Evolutionary conservation across 2,113 vertebrate species (phyloP).

Genomic region (Misgurnus anguillicaudatus): DNA sequence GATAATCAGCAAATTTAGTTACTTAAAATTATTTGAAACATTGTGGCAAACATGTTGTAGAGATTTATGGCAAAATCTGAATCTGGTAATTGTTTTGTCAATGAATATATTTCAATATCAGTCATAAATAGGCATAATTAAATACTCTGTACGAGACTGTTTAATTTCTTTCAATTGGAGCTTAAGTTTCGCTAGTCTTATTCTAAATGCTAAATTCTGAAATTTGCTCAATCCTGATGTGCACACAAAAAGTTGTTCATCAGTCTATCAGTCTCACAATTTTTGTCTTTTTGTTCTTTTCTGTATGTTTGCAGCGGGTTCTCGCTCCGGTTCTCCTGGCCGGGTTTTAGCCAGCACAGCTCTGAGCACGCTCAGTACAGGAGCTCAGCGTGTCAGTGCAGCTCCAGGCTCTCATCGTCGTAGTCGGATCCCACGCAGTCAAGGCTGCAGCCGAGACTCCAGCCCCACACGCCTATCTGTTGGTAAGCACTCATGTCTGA

Average conservation of each 20-base stretch:
- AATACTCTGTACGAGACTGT: too few species aligned
- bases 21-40: too few species aligned
- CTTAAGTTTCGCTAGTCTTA: too few species aligned
- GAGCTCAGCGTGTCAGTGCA: constrained; percentile 85
- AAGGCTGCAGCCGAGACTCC: constrained; percentile 95
- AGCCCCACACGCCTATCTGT: constrained; percentile 93
- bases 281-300: constrained; percentile 11
- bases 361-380: constrained; percentile 88
- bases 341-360: constrained; percentile 90
- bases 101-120: too few species aligned
- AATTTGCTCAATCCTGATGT: not conserved
- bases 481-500: constrained; percentile 76
- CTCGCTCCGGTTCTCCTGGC: constrained; percentile 94
- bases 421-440: constrained; percentile 95
- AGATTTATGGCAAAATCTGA: too few species aligned
- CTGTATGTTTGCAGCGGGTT: constrained; percentile 82
- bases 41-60: too few species aligned
- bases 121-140: too few species aligned
- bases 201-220: not conserved
- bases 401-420: constrained; percentile 81
- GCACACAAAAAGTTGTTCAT: not conserved
- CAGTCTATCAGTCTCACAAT: not conserved
- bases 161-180: too few species aligned
- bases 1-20: too few species aligned
- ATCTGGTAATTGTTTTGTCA: too few species aligned